Evolutionary conservation across 92 coral and sea anemone species (phyloP), one percentile per base, ranked within the genome.

Genomic region (Heteractis magnifica): DNA sequence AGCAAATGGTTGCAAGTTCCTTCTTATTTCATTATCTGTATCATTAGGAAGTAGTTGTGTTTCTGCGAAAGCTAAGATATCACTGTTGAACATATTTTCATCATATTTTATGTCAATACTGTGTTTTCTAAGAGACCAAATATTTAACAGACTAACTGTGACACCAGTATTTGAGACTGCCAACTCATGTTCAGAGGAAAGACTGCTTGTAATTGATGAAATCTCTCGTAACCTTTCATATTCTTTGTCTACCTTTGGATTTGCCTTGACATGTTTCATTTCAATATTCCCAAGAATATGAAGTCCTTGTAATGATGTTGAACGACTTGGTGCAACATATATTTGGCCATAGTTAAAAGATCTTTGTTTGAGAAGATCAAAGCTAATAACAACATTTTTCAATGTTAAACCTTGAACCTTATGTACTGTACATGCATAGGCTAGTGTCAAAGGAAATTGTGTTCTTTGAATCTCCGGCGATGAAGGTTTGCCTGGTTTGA

Each of bases 381-480:
- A 88, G 88, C 88, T 78, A 58, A 83, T 11, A 83, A 88, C 91
- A 0, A 58, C 77, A 0, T 88, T 81, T 81, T 81, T 86, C 76
- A 81, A 81, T 49, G 89, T 86, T 81, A 86, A 81, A 86, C 81
- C 89, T 81, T 86, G 89, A 13, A 86, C 90, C 86, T 87, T 87
- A 58, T 81, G 88, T 80, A 85, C 86, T 4, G 86, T 84, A 81
- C 92, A 89, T 88, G 91, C 91, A 75, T 56, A 84, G 2, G 51
- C 87, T 72, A 80, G 20, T 75, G 86, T 68, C 4, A 88, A 64
- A 49, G 91, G 91, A 88, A 88, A 84, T 80, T 88, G 91, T 23
- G 75, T 65, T 89, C 91, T 64, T 85, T 90, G 93, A 7, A 90
- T 80, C 41, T 87, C 91, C 34, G 93, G 91, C 9, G 89, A 88